Evolutionary conservation across 2,113 vertebrate genomes (phyloP).

Genomic region (Poicephalus gulielmi): DNA sequence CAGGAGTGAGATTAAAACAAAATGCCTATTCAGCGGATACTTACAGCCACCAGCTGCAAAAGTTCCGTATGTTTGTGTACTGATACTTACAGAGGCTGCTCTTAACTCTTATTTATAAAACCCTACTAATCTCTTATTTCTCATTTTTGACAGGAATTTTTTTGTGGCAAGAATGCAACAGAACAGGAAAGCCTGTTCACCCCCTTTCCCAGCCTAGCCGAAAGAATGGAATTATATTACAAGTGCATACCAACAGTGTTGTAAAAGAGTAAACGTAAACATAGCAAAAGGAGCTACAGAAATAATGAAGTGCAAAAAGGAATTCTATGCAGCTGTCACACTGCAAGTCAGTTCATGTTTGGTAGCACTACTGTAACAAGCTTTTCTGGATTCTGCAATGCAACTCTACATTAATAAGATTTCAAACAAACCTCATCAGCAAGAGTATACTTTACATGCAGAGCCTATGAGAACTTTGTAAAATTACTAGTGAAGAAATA

Average conservation of each 20-base stretch:
- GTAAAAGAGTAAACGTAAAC: not conserved
- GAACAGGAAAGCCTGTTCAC: not conserved
- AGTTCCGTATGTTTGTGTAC: not conserved
- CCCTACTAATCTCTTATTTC: not conserved
- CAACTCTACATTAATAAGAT: not conserved
- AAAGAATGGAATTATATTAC: not conserved
- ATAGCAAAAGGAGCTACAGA: not conserved
- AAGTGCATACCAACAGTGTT: not conserved
- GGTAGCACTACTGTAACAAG: not conserved
- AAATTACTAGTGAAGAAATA: not conserved
- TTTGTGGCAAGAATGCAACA: not conserved
- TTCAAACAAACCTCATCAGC: not conserved
- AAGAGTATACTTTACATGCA: not conserved
- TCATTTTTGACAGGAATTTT: not conserved
- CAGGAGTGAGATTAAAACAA: not conserved
- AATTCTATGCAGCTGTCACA: not conserved
- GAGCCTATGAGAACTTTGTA: not conserved
- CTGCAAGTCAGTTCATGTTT: not conserved
- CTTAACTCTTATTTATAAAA: not conserved
- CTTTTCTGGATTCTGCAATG: conserved; percentile 16
- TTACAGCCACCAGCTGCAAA: not conserved
- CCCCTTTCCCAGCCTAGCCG: not conserved
- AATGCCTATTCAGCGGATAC: not conserved
- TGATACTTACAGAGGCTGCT: not conserved
- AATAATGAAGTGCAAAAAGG: not conserved